Percentiles rank a stretch among this genome's conserved stretches.
Conservation (phyloP, 2,113 vertebrate genomes). For the Noctilio leporinus region DNA sequence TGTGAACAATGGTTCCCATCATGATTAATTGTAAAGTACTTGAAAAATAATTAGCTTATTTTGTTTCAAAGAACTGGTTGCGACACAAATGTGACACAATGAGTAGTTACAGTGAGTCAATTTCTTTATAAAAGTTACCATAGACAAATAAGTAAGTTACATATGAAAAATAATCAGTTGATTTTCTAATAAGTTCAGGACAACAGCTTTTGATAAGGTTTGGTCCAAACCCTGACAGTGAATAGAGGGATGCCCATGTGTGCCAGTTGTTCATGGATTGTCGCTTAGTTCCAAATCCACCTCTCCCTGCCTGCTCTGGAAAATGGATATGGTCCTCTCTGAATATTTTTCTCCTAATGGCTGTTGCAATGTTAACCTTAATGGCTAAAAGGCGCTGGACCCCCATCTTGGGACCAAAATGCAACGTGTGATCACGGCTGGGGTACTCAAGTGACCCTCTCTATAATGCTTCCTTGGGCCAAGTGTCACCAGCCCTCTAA, state of each 20-base stretch:
- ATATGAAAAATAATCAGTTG: not conserved
- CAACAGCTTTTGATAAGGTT: not conserved
- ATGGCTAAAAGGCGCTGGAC: not conserved
- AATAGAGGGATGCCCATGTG: not conserved
- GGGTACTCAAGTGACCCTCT: not conserved
- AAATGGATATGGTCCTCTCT: not conserved
- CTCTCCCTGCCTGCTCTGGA: not conserved
- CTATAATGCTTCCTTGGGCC: slow-evolving; percentile 26
- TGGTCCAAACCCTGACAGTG: not conserved
- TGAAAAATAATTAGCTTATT: not conserved
- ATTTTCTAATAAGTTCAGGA: not conserved
- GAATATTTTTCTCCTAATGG: not conserved
- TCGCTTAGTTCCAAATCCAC: not conserved
- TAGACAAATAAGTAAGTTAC: not conserved
- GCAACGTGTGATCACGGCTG: slow-evolving; percentile 47
- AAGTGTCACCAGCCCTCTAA: not conserved
- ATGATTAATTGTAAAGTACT: not conserved
- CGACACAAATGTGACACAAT: not conserved
- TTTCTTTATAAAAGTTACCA: not conserved
- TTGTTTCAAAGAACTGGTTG: not conserved
- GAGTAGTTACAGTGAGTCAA: not conserved
- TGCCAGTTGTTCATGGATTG: not conserved
- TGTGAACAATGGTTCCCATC: not conserved
- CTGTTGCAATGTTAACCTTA: not conserved
- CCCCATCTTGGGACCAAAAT: slow-evolving; percentile 68